phyloP scores from a whole-genome alignment of 2,113 vertebrate species.

The Peromyscus maniculatus region DNA sequence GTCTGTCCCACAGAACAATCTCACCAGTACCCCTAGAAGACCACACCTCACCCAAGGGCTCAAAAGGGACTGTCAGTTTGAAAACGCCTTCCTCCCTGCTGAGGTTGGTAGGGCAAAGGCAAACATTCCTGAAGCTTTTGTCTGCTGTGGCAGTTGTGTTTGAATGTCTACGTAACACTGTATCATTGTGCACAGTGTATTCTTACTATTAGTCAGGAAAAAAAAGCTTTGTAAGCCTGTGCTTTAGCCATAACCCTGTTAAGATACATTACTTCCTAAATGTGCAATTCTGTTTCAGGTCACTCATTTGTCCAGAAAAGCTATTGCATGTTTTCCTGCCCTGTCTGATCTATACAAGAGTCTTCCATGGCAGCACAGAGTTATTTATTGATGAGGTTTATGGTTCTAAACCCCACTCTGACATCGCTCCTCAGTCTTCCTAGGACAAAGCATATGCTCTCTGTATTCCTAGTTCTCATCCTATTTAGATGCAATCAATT shows the following conservation, averaged over 20 bases:
- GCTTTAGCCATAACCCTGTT: not conserved
- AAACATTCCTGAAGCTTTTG: not conserved
- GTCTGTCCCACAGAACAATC: not conserved
- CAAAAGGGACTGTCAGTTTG: not conserved
- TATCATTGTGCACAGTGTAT: not conserved
- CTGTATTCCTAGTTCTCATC: not conserved
- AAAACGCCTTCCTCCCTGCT: not conserved
- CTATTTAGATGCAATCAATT: not conserved
- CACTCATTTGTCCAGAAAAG: not conserved
- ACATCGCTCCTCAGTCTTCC: not conserved
- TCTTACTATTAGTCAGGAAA: not conserved
- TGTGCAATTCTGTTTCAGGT: not conserved
- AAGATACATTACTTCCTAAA: not conserved
- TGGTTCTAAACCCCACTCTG: not conserved
- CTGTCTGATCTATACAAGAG: accelerated
- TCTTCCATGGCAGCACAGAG: not conserved
- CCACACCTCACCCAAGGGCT: not conserved
- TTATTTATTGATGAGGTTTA: not conserved
- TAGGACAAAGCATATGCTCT: not conserved
- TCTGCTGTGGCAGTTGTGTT: not conserved
- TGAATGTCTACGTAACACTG: not conserved
- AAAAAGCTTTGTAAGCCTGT: not conserved
- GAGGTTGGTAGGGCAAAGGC: not conserved
- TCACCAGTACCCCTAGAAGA: no score
- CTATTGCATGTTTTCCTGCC: not conserved